Evolutionary conservation across 2,797 vertebrate genomes (phyloP), one percentile per base, ranked within the genome.

Genomic region (Decapterus maruadsi): DNA sequence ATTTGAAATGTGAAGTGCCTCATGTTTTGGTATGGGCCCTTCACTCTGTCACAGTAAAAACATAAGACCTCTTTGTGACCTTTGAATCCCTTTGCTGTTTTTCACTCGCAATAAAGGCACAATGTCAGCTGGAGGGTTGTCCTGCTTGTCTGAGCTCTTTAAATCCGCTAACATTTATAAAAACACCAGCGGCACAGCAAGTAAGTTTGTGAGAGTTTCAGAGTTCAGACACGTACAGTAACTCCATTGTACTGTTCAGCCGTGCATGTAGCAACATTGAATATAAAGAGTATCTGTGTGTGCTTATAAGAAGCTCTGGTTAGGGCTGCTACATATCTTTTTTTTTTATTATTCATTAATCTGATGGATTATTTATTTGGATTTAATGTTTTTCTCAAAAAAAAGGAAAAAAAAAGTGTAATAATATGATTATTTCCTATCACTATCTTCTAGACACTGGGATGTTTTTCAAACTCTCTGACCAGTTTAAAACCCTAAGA

Each of bases 1-100:
- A 31, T 84, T 72, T 75, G 57, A 90, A 78, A 63, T 69, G 66
- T 87, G 77, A 82, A 85, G 77, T 84, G 65, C 55, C 34, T 51
- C 59, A 56, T 75, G 63, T 76, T 19, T 75, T 68, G 74, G 71
- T 63, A 60, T 42, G 20, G 80, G 19, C 53, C 40, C 22, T 72
- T 72, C 45, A 34, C 19, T 71, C 56, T 56, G 65, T 67, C 48
- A 34, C 68, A 58, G 64, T 79, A 67, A 87, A 87, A 85, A 75
- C 66, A 42, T 57, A 29, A 48, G 36, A 67, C 64, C 45, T 75
- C 60, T 86, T 85, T 79, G 72, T 84, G 82, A 66, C 58, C 19
- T 58, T 73, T 85, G 58, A 80, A 60, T 74, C 64, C 3, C 51
- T 26, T 59, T 48, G 14, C 42, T 74, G 81, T 74, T 63, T 58